These are phyloP conservation scores for Argyra leucocephala DNA, from an alignment of 2,888 invertebrate species.

Conservation along the genomic window DNA sequence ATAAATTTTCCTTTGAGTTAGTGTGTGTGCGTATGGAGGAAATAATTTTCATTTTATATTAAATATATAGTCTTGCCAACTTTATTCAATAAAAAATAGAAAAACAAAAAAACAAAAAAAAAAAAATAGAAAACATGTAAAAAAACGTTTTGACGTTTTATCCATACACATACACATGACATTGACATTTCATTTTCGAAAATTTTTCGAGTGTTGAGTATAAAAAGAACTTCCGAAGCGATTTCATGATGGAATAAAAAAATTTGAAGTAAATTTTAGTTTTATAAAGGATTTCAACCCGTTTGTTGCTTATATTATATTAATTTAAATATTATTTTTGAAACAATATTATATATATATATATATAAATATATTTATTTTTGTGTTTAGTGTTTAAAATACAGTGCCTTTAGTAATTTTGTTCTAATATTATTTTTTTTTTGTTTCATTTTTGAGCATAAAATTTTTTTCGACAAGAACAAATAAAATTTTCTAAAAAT, in stretches of 20 bases:
- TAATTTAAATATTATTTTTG: neutral
- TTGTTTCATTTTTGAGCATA: neutral
- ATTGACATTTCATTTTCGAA: constrained; percentile 3
- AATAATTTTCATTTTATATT: neutral
- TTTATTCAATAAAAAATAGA: neutral
- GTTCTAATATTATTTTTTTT: neutral
- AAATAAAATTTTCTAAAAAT: neutral
- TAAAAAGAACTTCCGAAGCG: neutral
- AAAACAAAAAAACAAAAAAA: neutral
- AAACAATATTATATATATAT: neutral
- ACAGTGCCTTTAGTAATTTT: neutral
- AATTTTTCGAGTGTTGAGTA: neutral
- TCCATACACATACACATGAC: constrained; percentile 1
- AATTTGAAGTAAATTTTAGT: neutral
- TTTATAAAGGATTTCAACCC: neutral
- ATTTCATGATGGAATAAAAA: neutral
- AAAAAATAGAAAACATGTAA: neutral
- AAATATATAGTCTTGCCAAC: neutral
- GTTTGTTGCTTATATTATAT: neutral
- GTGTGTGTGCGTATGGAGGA: neutral
- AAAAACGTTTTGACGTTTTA: neutral
- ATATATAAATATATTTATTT: neutral
- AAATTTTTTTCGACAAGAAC: neutral
- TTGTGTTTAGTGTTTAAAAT: constrained; percentile 6
- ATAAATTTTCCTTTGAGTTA: neutral